Conservation (phyloP, 2,113 vertebrate genomes). For the Lagenorhynchus albirostris region DNA sequence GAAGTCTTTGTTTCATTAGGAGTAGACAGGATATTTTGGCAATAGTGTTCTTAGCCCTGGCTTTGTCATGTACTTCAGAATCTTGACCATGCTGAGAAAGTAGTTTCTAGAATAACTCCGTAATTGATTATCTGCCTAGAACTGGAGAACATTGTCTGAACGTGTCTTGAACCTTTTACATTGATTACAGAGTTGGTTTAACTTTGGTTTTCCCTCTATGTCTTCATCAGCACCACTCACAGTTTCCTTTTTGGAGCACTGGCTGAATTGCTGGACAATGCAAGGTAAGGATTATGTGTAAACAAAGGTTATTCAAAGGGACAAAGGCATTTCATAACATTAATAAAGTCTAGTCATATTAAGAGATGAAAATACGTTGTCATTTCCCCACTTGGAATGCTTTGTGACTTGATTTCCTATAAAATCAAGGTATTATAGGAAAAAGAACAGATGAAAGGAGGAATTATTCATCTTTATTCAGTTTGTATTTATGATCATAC, state of each 20-base stretch:
- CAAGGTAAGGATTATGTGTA: constrained; percentile 78
- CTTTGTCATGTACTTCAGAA: neutral
- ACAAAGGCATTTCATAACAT: neutral
- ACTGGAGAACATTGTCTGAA: neutral
- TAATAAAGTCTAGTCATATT: neutral
- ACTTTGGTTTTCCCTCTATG: neutral
- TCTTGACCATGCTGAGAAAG: neutral
- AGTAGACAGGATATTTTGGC: neutral
- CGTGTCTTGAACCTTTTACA: neutral
- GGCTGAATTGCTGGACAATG: constrained; percentile 89
- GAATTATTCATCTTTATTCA: neutral
- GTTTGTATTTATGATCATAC: neutral
- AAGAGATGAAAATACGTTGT: neutral
- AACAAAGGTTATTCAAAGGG: neutral
- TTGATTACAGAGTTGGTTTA: neutral
- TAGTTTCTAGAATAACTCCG: neutral
- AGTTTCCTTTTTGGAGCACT: constrained; percentile 89
- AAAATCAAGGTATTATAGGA: neutral
- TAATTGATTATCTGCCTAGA: constrained; percentile 10
- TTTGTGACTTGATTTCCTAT: neutral
- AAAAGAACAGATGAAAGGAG: neutral
- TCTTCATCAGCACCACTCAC: constrained; percentile 83
- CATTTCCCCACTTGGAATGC: neutral
- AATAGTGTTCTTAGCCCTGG: neutral
- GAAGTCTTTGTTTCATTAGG: neutral